Base-by-base conservation (phyloP, 2,113 vertebrate genomes). In the Hippocampus zosterae region DNA sequence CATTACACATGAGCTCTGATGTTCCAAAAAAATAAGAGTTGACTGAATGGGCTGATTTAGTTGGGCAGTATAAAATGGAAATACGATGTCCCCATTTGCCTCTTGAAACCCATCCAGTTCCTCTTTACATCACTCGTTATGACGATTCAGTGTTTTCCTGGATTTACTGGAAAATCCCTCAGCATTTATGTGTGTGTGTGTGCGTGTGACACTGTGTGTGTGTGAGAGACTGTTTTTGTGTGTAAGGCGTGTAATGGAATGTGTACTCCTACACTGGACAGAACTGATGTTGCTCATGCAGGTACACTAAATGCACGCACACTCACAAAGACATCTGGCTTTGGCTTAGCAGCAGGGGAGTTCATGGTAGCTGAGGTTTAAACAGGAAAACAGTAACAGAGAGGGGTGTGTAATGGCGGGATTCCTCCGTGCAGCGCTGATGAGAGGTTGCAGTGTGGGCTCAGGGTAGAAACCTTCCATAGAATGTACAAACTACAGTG, bases 311-410 rank as follows among this genome's bases (percentile, higher is more conserved):
- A 11, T 33, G 21, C 41, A 53, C 64, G 46, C 44, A 66, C 59
- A 66, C 55, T 33, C 57, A 68, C 50, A 72, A 46, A 53, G 71
- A 16, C 27, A 67, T 53, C 16, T 73, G 68, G 37, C 67, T 76
- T 77, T 83, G 82, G 76, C 78, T 79, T 65, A 74, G 76, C 72
- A 72, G 64, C 29, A 57, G 76, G 79, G 80, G 78, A 77, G 80
- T 66, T 78, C 50, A 73, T 42, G 10, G 70, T 76, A 70, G 79
- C 78, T 84, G 44, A 62, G 74, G 73, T 76, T 85, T 80, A 78
- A 81, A 76, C 74, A 87, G 84, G 81, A 82, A 87, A 84, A 67
- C 55, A 81, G 79, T 79, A 81, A 88, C 84, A 89, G 85, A 81
- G 82, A 74, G 50, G 84, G 79, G 79, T 81, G 84, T 86, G 87